These are phyloP conservation scores for Tokudaia muenninki DNA, from an alignment of 2,797 vertebrate genomes.

Conservation along the genomic window DNA sequence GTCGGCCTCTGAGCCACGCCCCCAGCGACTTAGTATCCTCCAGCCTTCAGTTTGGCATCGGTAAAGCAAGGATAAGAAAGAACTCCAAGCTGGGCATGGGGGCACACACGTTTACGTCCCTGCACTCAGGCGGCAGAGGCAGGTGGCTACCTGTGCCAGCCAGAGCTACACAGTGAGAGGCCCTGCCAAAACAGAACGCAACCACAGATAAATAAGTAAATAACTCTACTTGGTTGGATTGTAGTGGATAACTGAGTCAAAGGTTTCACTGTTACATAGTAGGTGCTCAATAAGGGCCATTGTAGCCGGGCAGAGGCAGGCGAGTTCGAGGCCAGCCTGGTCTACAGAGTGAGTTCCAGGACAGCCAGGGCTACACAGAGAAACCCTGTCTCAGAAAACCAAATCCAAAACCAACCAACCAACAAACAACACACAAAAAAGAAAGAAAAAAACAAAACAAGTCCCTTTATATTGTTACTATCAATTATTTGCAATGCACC, in stretches of 20 bases:
- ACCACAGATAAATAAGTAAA: neutral
- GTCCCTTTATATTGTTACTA: neutral
- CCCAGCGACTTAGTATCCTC: neutral
- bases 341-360: too few species aligned
- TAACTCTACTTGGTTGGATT: neutral
- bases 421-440: too few species aligned
- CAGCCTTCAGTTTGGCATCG: neutral
- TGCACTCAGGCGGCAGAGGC: neutral
- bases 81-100: neutral
- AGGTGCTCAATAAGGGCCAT: neutral
- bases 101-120: neutral
- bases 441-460: neutral
- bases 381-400: too few species aligned
- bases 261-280: neutral
- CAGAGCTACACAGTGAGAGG: neutral
- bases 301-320: neutral
- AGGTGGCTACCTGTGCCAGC: neutral
- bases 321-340: too few species aligned
- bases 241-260: neutral
- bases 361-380: too few species aligned
- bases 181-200: neutral
- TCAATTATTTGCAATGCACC: neutral
- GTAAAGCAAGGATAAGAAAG: neutral
- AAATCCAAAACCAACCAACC: too few species aligned
- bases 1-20: neutral